phyloP scores from a whole-genome alignment of 2,113 vertebrate species.

The Paedocypris sp. region DNA sequence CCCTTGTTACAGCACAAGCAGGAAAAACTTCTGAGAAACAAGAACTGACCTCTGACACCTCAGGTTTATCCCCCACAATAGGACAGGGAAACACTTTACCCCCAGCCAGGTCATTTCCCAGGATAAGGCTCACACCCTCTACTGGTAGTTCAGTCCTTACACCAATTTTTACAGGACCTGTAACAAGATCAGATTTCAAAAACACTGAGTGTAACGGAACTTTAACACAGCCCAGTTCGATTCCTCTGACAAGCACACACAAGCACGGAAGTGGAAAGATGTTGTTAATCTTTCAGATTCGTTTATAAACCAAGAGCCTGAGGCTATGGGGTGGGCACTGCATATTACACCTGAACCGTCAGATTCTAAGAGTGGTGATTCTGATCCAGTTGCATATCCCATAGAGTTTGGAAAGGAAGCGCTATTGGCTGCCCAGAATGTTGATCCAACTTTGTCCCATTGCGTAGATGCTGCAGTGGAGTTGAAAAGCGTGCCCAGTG shows the following conservation, averaged over 20 bases:
- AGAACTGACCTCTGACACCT: no score
- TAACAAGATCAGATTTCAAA: background rate
- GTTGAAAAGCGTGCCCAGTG: no score
- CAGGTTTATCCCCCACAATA: background rate
- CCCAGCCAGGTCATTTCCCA: conserved; percentile 10
- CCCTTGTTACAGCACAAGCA: no score
- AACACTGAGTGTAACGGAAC: background rate
- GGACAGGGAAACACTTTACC: background rate
- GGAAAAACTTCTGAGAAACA: no score
- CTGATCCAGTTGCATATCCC: no score
- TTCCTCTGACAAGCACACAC: background rate
- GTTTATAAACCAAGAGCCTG: background rate
- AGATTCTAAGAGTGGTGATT: no score
- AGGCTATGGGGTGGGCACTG: background rate
- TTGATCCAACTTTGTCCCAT: no score
- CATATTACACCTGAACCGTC: background rate
- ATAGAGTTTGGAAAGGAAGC: no score
- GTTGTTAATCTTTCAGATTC: background rate
- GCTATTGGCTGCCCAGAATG: no score
- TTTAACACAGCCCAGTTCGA: conserved; percentile 6
- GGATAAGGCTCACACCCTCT: background rate
- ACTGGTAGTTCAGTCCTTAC: background rate
- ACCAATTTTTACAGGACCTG: background rate
- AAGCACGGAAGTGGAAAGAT: background rate
- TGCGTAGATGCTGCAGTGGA: no score